Evolutionary conservation across 1,140 invertebrate genomes (phyloP), one percentile per base, ranked within the genome.

Genomic region (Scylla paramamosain): DNA sequence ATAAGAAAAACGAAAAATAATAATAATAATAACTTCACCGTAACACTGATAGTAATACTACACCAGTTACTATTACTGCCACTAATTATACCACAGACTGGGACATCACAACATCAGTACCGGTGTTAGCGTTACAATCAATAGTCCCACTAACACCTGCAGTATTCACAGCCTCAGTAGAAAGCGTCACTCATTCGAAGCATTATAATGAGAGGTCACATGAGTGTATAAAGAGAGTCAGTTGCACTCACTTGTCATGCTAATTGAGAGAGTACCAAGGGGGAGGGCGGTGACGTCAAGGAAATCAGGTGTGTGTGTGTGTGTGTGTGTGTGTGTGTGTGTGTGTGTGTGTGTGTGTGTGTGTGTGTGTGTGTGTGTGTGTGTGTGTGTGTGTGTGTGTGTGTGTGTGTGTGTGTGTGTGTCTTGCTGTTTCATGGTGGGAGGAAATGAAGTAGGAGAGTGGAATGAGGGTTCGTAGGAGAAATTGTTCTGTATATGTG

Each of bases 331-430:
- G 46, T 67, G 59, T 67, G 59, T 67, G 59, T 67, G 59, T 67
- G 59, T 67, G 59, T 67, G 59, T 67, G 59, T 67, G 86, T 87
- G 86, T 39, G 86, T 87, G 86, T 39, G 86, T 87, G 86, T 87
- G 86, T 32, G 39, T 87, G 86, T 87, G 86, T 39, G 31, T 87
- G 39, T 39, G 86, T 39, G 86, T 39, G 31, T 88, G 86, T 45
- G 86, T 88, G 86, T 88, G 86, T 88, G 86, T 45, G 86, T 88
- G 86, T 86, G 84, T 86, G 84, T 86, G 84, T 59, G 52, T 12
- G 52, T 12, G 10, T 12, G 52, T 20, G 52, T 16, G 52, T 16
- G 52, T 59, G 52, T 16, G 52, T 59, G 20, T 16, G 52, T 59
- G 52, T 20, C 12, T 59, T 59, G 52, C 52, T 20, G 10, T 59